These are phyloP conservation scores for Harpagoxenus sublaevis DNA, from an alignment of 2,888 invertebrate genomes.

Conservation along the genomic window DNA sequence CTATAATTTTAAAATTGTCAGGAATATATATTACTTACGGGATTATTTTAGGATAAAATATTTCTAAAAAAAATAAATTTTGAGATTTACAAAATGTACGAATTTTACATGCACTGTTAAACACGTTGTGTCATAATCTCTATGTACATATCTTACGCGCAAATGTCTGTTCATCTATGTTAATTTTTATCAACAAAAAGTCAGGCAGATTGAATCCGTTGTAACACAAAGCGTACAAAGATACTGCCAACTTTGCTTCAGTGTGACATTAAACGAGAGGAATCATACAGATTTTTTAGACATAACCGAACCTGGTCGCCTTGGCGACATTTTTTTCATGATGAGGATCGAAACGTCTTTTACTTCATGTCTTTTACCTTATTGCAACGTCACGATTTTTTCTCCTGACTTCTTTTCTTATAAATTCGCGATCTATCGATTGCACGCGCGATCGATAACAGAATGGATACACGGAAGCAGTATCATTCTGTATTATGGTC, in stretches of 20 bases:
- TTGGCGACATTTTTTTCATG: neutral
- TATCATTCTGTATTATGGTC: slow-evolving; percentile 4
- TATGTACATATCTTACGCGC: neutral
- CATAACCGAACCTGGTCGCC: neutral
- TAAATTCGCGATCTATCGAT: neutral
- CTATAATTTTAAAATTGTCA: neutral
- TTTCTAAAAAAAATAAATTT: neutral
- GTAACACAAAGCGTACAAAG: neutral
- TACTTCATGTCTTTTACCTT: neutral
- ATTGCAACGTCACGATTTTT: neutral
- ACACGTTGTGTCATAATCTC: neutral
- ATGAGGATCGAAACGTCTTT: neutral
- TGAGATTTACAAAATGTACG: neutral
- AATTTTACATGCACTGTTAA: neutral
- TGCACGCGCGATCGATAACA: neutral
- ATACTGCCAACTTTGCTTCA: neutral
- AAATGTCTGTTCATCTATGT: neutral
- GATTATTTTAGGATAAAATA: neutral
- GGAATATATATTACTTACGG: neutral
- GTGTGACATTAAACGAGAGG: neutral
- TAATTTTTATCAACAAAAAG: neutral
- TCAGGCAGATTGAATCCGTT: neutral
- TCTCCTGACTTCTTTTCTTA: neutral
- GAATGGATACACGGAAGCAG: neutral
- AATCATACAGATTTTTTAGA: neutral